Percentiles rank a stretch among this genome's conserved stretches.
phyloP scores from a whole-genome alignment of 2,888 invertebrate species.

The Kuschelorhynchus macadamiae region DNA sequence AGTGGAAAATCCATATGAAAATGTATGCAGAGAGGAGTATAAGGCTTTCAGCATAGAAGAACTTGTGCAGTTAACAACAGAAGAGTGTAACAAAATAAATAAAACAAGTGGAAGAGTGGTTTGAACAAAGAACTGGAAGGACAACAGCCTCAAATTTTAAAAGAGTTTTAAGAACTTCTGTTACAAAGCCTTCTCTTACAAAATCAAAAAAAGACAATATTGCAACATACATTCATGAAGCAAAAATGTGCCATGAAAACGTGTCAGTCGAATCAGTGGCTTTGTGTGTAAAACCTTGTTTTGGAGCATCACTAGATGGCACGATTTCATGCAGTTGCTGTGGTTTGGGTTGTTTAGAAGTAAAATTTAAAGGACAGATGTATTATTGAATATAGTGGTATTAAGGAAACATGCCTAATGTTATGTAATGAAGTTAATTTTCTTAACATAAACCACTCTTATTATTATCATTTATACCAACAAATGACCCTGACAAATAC shows the following conservation, averaged over 20 bases:
- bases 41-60: background rate
- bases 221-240: background rate
- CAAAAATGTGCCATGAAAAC: background rate
- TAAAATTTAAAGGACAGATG: constrained; percentile 1
- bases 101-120: background rate
- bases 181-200: background rate
- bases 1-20: background rate
- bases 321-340: background rate
- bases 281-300: background rate
- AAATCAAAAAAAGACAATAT: background rate
- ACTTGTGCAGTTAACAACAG: background rate
- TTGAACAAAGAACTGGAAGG: background rate
- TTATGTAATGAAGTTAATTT: too few species aligned
- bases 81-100: background rate
- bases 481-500: too few species aligned
- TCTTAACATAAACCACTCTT: too few species aligned
- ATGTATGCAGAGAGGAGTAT: background rate
- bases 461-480: too few species aligned
- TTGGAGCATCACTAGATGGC: constrained; percentile 1
- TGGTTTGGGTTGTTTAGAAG: background rate
- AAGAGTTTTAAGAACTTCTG: background rate
- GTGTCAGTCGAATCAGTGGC: background rate
- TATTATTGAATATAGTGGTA: too few species aligned
- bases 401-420: too few species aligned
- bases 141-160: constrained; percentile 1